Evolutionary conservation across 2,113 vertebrate genomes (phyloP).

Genomic region (Podilymbus podiceps): DNA sequence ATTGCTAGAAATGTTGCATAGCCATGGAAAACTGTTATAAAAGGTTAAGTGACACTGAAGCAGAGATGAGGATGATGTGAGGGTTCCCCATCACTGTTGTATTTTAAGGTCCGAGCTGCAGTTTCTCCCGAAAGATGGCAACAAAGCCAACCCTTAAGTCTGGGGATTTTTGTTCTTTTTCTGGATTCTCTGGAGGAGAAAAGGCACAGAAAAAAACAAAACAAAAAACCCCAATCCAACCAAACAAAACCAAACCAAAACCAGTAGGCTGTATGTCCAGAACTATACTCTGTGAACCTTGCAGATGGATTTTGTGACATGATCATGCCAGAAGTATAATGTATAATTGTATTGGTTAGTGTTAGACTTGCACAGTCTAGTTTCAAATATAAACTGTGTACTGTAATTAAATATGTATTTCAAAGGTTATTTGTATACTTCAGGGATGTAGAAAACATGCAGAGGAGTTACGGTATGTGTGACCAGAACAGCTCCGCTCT

Average conservation of each 20-base stretch:
- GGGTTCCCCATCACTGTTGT: fast-evolving
- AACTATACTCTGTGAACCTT: background rate
- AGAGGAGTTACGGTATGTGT: fast-evolving
- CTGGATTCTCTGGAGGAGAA: background rate
- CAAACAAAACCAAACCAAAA: too few relatives aligned
- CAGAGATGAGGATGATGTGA: background rate
- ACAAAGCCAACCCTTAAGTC: background rate
- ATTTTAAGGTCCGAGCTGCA: background rate
- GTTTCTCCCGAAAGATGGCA: background rate
- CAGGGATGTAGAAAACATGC: background rate
- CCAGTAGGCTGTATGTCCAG: background rate
- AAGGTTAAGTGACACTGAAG: background rate
- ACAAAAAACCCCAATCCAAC: too few relatives aligned
- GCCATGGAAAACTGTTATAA: background rate
- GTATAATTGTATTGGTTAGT: background rate
- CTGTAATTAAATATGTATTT: background rate
- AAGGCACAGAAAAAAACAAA: too few relatives aligned
- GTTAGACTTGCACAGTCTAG: background rate
- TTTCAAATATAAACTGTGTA: background rate
- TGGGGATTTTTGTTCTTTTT: background rate
- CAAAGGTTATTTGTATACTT: background rate
- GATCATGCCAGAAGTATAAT: background rate
- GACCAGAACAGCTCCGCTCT: background rate
- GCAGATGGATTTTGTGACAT: background rate
- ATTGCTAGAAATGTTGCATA: background rate